phyloP scores from a whole-genome alignment of 2,797 vertebrate species.

The Sitta carolinensis region DNA sequence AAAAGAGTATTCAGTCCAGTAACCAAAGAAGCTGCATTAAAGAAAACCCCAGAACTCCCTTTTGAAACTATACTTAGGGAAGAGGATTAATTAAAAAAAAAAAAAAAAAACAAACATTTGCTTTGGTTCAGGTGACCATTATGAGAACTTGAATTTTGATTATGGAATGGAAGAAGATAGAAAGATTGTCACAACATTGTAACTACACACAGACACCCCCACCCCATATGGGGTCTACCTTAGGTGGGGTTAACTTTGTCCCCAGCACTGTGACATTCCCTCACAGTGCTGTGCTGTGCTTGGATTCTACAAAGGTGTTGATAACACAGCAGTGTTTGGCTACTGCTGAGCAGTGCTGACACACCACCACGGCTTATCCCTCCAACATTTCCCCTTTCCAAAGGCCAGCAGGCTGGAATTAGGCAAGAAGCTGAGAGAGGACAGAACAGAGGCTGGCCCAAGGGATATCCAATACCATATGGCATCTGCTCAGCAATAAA shows the following conservation, averaged over 20 bases:
- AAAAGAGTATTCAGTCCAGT: not conserved
- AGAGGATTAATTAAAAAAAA: fast-evolving
- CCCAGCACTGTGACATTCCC: not conserved
- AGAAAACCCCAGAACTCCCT: not conserved
- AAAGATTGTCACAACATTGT: not conserved
- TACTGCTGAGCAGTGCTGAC: not conserved
- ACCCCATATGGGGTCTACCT: not conserved
- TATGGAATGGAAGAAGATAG: not conserved
- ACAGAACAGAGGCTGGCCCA: not conserved
- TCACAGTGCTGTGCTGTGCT: not conserved
- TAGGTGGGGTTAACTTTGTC: not conserved
- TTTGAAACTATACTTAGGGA: not conserved
- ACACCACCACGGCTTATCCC: not conserved
- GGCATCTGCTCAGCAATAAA: not conserved
- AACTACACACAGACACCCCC: not conserved
- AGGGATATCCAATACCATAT: not conserved
- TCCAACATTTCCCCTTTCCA: not conserved
- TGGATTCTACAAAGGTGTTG: not conserved
- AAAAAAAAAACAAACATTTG: not conserved
- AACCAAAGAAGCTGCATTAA: not conserved
- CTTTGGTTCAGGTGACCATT: not conserved
- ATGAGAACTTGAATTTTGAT: not conserved
- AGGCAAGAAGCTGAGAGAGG: not conserved
- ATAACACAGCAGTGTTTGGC: not conserved
- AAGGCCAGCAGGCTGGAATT: not conserved